These are phyloP conservation scores for Apostichopus leukothele DNA, from an alignment of 53 echinoderm and acorn worm genomes.

Conservation along the genomic window DNA sequence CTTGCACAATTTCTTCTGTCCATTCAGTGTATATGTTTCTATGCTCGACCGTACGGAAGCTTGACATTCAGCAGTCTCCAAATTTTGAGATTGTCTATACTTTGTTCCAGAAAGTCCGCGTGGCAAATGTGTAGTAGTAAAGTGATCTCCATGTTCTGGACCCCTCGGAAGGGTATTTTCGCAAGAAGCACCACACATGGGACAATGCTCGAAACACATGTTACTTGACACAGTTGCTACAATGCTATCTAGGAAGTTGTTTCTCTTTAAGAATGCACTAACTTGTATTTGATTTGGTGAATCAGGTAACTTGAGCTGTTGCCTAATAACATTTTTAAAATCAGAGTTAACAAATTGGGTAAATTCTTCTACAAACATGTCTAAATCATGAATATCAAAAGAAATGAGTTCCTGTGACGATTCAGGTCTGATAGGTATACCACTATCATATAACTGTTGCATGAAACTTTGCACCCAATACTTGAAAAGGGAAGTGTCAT, in stretches of 20 bases:
- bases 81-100: background rate
- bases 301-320: background rate
- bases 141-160: background rate
- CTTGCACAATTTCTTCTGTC: background rate
- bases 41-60: background rate
- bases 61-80: background rate
- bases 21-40: background rate
- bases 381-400: background rate
- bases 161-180: background rate
- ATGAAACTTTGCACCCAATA: background rate
- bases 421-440: background rate
- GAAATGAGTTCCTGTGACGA: background rate
- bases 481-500: background rate
- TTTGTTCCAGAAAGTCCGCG: background rate
- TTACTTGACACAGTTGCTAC: background rate
- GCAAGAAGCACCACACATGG: slow-evolving; percentile 22
- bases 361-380: background rate
- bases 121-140: background rate
- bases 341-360: background rate
- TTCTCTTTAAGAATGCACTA: background rate
- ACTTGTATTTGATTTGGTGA: background rate
- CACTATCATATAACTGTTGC: background rate
- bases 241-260: background rate
- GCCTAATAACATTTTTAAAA: background rate
- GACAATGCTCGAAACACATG: slow-evolving; percentile 16